Conservation (phyloP, 2,888 invertebrate genomes). For the Drosophila nr. fundita region DNA sequence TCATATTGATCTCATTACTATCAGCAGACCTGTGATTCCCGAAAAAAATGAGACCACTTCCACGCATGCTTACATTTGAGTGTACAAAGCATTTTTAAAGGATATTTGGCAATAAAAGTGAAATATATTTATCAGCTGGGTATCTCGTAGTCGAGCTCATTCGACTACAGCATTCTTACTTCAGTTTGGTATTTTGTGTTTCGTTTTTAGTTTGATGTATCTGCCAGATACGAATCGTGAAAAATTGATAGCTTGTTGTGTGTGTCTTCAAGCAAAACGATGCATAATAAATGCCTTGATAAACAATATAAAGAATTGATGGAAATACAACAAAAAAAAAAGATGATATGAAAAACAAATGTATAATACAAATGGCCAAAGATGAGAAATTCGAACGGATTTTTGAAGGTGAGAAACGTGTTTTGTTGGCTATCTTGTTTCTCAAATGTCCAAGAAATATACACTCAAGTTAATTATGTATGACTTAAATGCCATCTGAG, state of each 20-base stretch:
- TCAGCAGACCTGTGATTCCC: neutral
- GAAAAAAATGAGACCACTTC: neutral
- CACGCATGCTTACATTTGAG: neutral
- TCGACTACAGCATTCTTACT: neutral
- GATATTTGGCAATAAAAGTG: neutral
- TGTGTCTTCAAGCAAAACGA: conserved; percentile 68
- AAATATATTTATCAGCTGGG: neutral
- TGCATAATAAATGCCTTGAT: conserved; percentile 75
- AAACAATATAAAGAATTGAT: conserved; percentile 66
- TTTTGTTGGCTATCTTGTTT: conserved; percentile 8
- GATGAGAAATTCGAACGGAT: conserved; percentile 2
- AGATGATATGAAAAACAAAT: conserved; percentile 17
- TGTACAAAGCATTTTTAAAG: neutral
- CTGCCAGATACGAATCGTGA: conserved; percentile 70
- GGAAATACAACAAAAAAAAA: conserved; percentile 31
- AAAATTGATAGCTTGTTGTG: conserved; percentile 71
- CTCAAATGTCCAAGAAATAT: neutral
- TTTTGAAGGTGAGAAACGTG: conserved; percentile 7
- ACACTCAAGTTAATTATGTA: conserved; percentile 1
- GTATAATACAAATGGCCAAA: conserved; percentile 12
- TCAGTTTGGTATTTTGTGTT: conserved; percentile 1
- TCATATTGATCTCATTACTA: neutral
- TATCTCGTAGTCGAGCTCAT: neutral
- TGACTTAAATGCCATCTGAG: neutral
- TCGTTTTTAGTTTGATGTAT: conserved; percentile 68